Conservation (phyloP, 2,113 vertebrate species). For the Oncorhynchus gorbuscha region DNA sequence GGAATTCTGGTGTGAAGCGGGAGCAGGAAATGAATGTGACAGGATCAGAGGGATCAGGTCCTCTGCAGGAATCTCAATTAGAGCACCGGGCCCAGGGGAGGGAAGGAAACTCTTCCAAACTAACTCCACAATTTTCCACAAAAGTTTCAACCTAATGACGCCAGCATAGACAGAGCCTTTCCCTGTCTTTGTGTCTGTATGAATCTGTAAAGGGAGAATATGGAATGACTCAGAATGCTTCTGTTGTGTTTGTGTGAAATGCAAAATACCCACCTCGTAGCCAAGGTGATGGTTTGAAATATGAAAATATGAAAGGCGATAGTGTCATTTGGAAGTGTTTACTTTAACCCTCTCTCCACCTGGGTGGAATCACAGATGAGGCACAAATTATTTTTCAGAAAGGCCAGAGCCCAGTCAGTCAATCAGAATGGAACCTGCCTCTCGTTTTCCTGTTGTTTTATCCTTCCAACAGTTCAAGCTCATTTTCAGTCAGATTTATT, state of each 20-base stretch:
- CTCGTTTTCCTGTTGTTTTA: not conserved
- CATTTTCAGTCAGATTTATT: too few species aligned
- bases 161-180: not conserved
- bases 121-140: not conserved
- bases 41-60: constrained; percentile 44
- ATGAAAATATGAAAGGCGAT: constrained; percentile 47
- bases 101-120: not conserved
- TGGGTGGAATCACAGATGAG: constrained; percentile 37
- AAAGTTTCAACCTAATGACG: not conserved
- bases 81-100: constrained; percentile 10
- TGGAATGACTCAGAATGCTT: not conserved
- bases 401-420: not conserved
- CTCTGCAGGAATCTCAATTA: constrained; percentile 51
- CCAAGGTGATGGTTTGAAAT: constrained; percentile 30
- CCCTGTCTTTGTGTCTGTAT: not conserved
- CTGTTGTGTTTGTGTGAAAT: constrained; percentile 2
- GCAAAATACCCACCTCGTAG: constrained; percentile 32
- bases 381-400: constrained; percentile 45
- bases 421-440: constrained; percentile 21
- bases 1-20: constrained; percentile 50
- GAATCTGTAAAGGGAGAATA: not conserved
- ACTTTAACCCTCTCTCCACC: constrained; percentile 39
- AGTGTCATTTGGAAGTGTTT: constrained; percentile 45
- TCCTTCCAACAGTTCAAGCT: not conserved
- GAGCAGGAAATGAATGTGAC: constrained; percentile 58